Base-by-base conservation (phyloP, 1,140 invertebrate genomes). In the Drosophila carrolli region DNA sequence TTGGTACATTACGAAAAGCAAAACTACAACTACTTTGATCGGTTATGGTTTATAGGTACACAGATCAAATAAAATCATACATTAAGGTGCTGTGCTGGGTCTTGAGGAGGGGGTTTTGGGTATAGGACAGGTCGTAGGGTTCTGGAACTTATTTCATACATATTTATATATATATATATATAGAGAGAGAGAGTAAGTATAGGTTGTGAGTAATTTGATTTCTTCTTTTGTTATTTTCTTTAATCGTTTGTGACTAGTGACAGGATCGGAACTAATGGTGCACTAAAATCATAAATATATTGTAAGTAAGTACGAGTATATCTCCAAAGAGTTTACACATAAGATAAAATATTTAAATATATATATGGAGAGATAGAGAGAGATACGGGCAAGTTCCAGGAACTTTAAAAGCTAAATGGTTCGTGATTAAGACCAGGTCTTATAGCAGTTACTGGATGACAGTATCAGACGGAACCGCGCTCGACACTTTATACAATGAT, bases 141-240 rank as follows among this genome's bases (percentile, higher is more conserved):
- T 38, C 0, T 10, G 47, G 48, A 32, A 5, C 38, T 72, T 48
- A 57, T 54, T 29, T 37, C 5, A 53, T 48, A 48, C 50, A 71
- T 46, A 81, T 50, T 73, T 23, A 58, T 19, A 60, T 2, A 55
- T 32, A 54, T 44, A 73, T 59, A 41, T 19, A 56, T 16, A 54
- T 38, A 53, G 40, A 16, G 16, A 16, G 16, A 71, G 23, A 43
- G n/a, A 76, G 48, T 68, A 38, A 51, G 74, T 68, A 55, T 50
- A 58, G 46, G 53, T 75, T 56, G 60, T 75, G 47, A 75, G 60
- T 65, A 75, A 75, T 72, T 72, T 72, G 68, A 58, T 71, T 72
- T 72, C 29, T 72, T 72, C 68, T 72, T 72, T 72, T 72, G 68
- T 72, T 70, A 46, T 58, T 58, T 72, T 71, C 37, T 29, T 58